A percentile compares a stretch with the other conserved stretches of the same genome.
phyloP scores from a whole-genome alignment of 1,140 invertebrate species.

The Ostrea denselamellosa region DNA sequence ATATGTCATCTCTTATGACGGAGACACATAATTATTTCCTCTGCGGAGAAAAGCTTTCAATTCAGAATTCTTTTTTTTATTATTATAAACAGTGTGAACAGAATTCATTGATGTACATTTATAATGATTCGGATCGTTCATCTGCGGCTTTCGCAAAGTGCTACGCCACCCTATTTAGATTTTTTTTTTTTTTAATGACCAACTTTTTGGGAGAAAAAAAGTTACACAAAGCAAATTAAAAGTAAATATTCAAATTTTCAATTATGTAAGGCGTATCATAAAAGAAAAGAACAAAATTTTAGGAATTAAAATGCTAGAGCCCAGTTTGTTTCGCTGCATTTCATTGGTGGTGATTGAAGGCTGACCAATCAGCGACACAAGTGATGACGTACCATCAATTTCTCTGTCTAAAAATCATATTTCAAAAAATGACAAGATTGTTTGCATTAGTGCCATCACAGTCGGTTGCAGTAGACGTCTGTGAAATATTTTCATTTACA shows the following conservation, averaged over 20 bases:
- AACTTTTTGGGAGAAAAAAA: not conserved
- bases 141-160: not conserved
- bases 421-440: constrained; percentile 40
- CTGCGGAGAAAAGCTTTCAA: not conserved
- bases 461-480: not conserved
- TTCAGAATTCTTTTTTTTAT: not conserved
- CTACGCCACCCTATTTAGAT: not conserved
- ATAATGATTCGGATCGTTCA: not conserved
- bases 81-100: not conserved
- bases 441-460: constrained; percentile 37
- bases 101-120: not conserved
- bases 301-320: not conserved
- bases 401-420: constrained; percentile 33
- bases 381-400: constrained; percentile 15
- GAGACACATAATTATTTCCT: constrained; percentile 21
- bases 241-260: not conserved
- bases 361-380: not conserved
- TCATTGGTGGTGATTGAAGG: constrained; percentile 5
- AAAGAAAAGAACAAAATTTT: not conserved
- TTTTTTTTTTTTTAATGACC: not conserved
- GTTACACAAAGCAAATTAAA: too few relatives aligned
- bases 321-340: not conserved
- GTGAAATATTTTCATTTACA: constrained; percentile 34
- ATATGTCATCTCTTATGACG: not conserved
- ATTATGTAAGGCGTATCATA: not conserved